Evolutionary conservation across 2,113 vertebrate genomes (phyloP).

Genomic region (Phrynosoma platyrhinos): DNA sequence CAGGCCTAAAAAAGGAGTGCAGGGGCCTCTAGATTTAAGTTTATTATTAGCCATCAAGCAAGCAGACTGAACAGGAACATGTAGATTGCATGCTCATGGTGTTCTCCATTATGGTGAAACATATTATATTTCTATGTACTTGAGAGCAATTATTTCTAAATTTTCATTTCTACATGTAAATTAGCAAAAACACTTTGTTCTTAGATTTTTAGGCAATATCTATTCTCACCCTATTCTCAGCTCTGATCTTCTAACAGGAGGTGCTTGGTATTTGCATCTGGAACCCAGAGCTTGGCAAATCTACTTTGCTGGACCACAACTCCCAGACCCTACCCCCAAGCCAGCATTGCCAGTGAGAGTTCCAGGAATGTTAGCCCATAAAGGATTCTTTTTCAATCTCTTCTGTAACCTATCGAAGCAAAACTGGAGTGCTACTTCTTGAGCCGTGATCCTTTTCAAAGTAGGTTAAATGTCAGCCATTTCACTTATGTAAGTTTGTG

Average conservation of each 20-base stretch:
- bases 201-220: background rate
- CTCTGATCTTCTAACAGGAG: background rate
- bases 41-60: background rate
- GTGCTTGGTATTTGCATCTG: no score
- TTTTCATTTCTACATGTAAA: background rate
- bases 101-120: background rate
- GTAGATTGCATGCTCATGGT: background rate
- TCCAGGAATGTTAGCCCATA: background rate
- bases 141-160: background rate
- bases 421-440: background rate
- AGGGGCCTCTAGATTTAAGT: background rate
- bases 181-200: background rate
- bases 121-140: background rate
- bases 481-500: background rate
- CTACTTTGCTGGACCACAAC: no score
- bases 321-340: no score
- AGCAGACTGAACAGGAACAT: background rate
- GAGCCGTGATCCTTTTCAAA: background rate
- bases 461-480: background rate
- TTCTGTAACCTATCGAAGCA: background rate
- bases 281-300: no score
- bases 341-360: no score
- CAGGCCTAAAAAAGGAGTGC: background rate
- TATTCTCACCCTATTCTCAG: background rate
- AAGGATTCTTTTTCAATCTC: no score